Base-by-base conservation (phyloP, 1,140 invertebrate genomes). In the Drosophila prosaltans region DNA sequence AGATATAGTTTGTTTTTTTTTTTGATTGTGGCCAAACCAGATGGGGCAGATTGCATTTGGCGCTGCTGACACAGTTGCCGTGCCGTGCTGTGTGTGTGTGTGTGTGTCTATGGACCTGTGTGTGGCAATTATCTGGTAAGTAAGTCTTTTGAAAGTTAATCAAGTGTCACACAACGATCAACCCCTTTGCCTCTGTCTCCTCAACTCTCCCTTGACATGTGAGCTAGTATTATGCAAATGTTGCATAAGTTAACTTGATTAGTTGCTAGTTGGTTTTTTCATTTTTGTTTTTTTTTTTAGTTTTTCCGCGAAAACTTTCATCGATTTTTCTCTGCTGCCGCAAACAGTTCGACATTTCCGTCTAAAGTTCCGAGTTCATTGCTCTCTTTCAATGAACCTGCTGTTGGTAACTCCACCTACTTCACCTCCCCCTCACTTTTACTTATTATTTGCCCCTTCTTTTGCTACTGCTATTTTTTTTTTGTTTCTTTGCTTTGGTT, bases 281-380 rank as follows among this genome's bases (percentile, higher is more conserved):
- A n/a, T n/a, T 43, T 5, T 3, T 43, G 10, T 43, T 43, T n/a
- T n/a, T 43, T 51, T 51, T 51, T 51, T 51, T 48, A 4, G 32
- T 24, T 51, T 51, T 51, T 51, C 45, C 24, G 24, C 45, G 45
- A 51, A 51, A 51, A 51, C 45, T 51, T 51, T 51, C 45, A 51
- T 51, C 45, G 45, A 51, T 51, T 51, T 51, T 51, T 51, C 45
- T 26, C 45, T 26, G 7, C 21, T 51, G 45, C 45, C 32, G 6
- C 32, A 36, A 36, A 24, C 8, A 51, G 24, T 51, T 51, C 45
- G 45, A 51, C 45, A 26, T 51, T 51, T 51, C 45, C 45, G 45
- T 51, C 45, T 51, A 51, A 51, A 51, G 45, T 51, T 51, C 45
- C 45, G 45, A 51, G 45, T 51, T 51, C 45, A 26, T 51, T 51